Base-by-base conservation (phyloP, 2,888 invertebrate genomes). In the Hyppa rectilinea region DNA sequence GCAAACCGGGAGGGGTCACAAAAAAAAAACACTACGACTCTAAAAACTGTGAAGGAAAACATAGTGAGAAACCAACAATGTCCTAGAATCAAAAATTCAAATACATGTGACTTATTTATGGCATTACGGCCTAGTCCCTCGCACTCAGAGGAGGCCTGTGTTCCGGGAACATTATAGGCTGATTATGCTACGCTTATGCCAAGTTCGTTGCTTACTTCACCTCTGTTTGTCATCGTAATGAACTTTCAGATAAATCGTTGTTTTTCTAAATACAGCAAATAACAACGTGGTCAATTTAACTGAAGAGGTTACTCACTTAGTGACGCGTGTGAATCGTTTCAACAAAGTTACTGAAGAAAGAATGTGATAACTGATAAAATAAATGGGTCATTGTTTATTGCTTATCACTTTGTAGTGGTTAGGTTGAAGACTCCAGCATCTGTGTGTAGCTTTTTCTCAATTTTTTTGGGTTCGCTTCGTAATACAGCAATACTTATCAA, bases 291-390 rank as follows among this genome's bases (percentile, higher is more conserved):
- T 64, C 55, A 62, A 47, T 34, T 58, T 47, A 14, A 52, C 34
- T 34, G 52, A 34, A 36, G 36, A 65, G 76, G 65, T 76, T 80
- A 80, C 23, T 79, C 50, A 68, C 78, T 34, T 34, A 47, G 9
- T 20, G 55, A 43, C 53, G 56, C 9, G 7, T 14, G 45, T 59
- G 17, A 17, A 64, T 45, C 36, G 34, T 26, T 31, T 23, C 31
- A 31, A 36, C 17, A 17, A 38, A 50, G 60, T 53, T 40, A 62
- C 29, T 53, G 38, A 23, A 63, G 56, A 74, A 73, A 78, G 58
- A 59, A n/a, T 49, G 12, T 75, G 78, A 77, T 77, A 72, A 77
- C 9, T 75, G 78, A 77, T 77, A 72, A 77, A 20, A 34, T 72
- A 77, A 78, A 17, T 77, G n/a, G 76, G 76, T 59, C 76, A 77